A percentile compares a stretch with the other conserved stretches of the same genome.
Conservation (phyloP, 2,113 vertebrate genomes). For the Tetrax tetrax region DNA sequence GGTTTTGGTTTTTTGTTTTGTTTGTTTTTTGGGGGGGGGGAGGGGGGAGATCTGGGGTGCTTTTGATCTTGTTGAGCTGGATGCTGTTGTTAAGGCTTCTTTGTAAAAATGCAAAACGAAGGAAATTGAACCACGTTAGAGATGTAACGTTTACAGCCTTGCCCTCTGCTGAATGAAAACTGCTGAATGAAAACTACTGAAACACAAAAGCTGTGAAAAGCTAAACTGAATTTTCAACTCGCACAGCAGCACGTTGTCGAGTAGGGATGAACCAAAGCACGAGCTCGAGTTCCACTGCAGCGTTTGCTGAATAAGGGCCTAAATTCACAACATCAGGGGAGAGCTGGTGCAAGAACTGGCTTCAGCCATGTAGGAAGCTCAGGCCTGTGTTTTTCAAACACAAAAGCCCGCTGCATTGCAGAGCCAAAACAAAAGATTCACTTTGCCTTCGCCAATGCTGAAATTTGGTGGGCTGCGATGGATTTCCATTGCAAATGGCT, state of each 20-base stretch:
- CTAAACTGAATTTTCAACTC: background rate
- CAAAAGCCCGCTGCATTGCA: background rate
- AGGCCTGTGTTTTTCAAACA: background rate
- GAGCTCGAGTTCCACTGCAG: background rate
- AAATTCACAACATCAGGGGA: background rate
- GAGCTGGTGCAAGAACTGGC: background rate
- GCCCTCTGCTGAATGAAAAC: background rate
- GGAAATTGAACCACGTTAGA: background rate
- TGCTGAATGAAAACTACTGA: background rate
- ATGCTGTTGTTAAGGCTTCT: background rate
- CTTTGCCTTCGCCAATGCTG: background rate
- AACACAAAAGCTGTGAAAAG: background rate
- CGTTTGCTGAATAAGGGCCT: background rate
- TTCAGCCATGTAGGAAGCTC: background rate
- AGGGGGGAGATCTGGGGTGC: background rate
- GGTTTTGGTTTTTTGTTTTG: too few species aligned
- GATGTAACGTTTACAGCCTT: background rate
- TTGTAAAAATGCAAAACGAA: background rate
- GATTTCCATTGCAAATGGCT: background rate
- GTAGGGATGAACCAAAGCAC: background rate
- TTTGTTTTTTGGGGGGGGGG: background rate
- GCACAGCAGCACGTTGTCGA: background rate
- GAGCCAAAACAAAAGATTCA: background rate
- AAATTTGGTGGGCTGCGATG: background rate
- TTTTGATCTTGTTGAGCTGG: background rate